phyloP scores from a whole-genome alignment of 2,113 vertebrate species.

The Platysternon megacephalum region DNA sequence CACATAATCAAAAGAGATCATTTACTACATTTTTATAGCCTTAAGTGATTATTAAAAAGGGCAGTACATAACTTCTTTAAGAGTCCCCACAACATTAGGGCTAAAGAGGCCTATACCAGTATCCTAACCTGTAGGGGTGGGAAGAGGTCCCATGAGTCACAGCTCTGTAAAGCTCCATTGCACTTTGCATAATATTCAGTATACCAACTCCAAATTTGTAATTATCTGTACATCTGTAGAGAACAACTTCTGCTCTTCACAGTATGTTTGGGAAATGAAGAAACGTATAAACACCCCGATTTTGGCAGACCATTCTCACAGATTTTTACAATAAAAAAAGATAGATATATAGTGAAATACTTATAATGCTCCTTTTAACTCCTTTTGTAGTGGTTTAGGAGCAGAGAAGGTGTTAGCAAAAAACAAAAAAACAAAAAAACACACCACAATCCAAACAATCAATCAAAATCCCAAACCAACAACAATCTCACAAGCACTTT shows the following conservation, averaged over 20 bases:
- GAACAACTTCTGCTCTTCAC: neutral
- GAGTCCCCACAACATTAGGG: neutral
- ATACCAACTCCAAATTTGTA: neutral
- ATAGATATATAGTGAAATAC: neutral
- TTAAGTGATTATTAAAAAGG: conserved; percentile 31
- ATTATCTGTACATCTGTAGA: neutral
- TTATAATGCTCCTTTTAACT: neutral
- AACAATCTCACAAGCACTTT: neutral
- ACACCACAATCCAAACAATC: neutral
- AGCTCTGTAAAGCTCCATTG: neutral
- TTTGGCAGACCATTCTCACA: neutral
- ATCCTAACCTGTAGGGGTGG: neutral
- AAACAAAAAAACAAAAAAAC: fast-evolving
- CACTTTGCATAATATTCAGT: neutral
- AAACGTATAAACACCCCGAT: neutral
- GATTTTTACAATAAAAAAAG: neutral
- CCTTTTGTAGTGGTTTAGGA: neutral
- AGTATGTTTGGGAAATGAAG: neutral
- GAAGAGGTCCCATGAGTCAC: neutral
- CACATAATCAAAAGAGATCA: neutral
- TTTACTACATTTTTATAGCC: neutral
- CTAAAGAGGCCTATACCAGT: neutral
- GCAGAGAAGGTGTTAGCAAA: neutral
- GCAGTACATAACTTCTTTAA: neutral
- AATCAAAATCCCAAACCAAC: neutral